Base-by-base conservation (phyloP, 2,888 invertebrate genomes). In the Nycteola revayana region DNA sequence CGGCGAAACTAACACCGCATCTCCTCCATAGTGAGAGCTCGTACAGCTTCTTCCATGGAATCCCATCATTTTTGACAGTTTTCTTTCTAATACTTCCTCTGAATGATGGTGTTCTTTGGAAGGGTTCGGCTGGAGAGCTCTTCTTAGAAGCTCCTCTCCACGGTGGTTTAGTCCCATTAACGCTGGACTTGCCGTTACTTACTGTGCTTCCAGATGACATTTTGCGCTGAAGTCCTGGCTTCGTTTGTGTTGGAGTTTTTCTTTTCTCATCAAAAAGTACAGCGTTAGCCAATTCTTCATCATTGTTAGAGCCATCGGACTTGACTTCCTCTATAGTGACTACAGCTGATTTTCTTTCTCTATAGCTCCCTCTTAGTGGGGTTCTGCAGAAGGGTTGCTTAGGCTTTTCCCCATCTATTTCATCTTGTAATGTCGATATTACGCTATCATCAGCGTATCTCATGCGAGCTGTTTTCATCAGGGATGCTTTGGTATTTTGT, bases 401-500 rank as follows among this genome's bases (percentile, higher is more conserved):
- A 32, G 66, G 61, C 55, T 77, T 85, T 18, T 88, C 88, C 1
- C 86, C 87, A 24, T 88, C 88, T 2, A 87, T 67, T 64, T 88
- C 88, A 36, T 88, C 88, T 24, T 78, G 75, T 2, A 73, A 39
- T 3, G 74, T 56, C 1, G 74, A 66, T 40, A 79, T 68, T 1
- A 70, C 66, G 23, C 75, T 81, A 36, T 90, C 90, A 38, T 91
- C 91, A 27, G 90, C 74, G 43, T 91, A 90, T 42, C 91, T 69
- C 91, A 91, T 90, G 22, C 90, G 90, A 9, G 90, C 90, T 0
- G 91, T 91, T 67, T 92, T 92, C 66, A 92, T 91, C 23, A 89
- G 67, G 1, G 91, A 91, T 0, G 92, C 90, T 68, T 89, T 91
- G 1, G 92, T 92, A 17, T 89, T 88, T 42, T 90, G 90, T 7